These are phyloP conservation scores for Entomyzon cyanotis DNA, from an alignment of 2,113 vertebrate species.

Conservation along the genomic window DNA sequence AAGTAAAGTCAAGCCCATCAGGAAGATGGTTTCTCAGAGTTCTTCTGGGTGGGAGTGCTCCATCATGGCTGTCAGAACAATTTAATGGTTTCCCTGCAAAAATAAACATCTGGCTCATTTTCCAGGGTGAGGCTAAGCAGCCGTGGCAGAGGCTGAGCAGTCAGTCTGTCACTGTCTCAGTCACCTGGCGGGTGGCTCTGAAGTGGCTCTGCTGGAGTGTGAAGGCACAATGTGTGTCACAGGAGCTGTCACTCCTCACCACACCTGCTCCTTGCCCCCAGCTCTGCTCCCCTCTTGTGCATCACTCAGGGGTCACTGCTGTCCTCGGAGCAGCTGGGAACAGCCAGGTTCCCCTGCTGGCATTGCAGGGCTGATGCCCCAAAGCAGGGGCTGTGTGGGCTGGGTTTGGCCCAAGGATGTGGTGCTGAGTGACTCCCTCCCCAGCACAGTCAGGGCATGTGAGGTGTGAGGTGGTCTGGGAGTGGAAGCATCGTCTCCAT, in stretches of 20 bases:
- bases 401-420: neutral
- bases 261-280: neutral
- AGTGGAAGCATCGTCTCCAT: neutral
- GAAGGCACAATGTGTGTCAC: neutral
- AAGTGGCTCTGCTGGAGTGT: neutral
- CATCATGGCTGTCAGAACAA: neutral
- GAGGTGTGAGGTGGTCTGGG: too few relatives aligned
- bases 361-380: rapidly evolving
- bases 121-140: neutral
- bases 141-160: neutral
- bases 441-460: rapidly evolving
- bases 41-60: neutral
- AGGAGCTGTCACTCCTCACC: neutral
- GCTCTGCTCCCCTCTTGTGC: neutral
- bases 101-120: neutral
- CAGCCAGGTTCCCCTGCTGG: neutral
- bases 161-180: neutral
- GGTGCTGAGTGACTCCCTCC: neutral
- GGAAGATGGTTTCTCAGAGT: neutral
- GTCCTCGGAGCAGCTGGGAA: rapidly evolving
- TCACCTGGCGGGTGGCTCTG: neutral
- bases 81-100: neutral
- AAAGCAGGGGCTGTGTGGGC: neutral
- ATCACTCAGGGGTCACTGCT: neutral
- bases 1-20: neutral